These are phyloP conservation scores for Artemia sinica DNA, from an alignment of 2,888 invertebrate species.

Conservation along the genomic window DNA sequence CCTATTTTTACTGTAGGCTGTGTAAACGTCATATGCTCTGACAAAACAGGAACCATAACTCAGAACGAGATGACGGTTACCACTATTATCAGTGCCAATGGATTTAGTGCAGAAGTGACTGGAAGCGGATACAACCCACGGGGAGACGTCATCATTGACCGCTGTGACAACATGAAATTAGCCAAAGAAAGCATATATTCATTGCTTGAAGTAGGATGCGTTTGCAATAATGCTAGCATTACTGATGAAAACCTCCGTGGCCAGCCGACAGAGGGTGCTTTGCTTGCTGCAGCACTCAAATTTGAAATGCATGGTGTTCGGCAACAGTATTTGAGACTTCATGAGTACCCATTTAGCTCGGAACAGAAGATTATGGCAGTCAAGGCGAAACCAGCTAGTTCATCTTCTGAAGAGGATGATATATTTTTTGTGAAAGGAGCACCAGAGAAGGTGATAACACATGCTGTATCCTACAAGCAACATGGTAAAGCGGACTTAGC, in stretches of 20 bases:
- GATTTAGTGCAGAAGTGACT: slow-evolving; percentile 69
- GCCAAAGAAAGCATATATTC: slow-evolving; percentile 56
- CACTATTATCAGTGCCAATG: slow-evolving; percentile 74
- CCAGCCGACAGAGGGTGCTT: slow-evolving; percentile 93
- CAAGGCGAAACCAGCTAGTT: slow-evolving; percentile 34
- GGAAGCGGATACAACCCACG: slow-evolving; percentile 79
- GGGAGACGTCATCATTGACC: slow-evolving; percentile 56
- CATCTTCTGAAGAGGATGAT: slow-evolving; percentile 34
- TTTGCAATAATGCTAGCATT: slow-evolving; percentile 90
- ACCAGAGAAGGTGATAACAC: slow-evolving; percentile 57
- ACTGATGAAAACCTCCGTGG: slow-evolving; percentile 65
- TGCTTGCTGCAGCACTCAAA: slow-evolving; percentile 76
- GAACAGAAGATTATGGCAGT: slow-evolving; percentile 99
- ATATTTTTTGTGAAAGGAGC: slow-evolving; percentile 88
- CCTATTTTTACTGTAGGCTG: slow-evolving; percentile 44
- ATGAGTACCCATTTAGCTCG: slow-evolving; percentile 91
- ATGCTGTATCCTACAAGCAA: background rate
- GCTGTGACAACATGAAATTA: slow-evolving; percentile 36
- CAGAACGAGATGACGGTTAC: slow-evolving; percentile 99
- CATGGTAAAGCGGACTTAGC: slow-evolving; percentile 44
- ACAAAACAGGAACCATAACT: slow-evolving; percentile 96
- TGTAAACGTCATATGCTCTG: slow-evolving; percentile 75
- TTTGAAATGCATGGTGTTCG: slow-evolving; percentile 64
- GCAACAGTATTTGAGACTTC: slow-evolving; percentile 62
- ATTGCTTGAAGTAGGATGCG: slow-evolving; percentile 67